Evolutionary conservation across 2,888 invertebrate species (phyloP), one percentile per base, ranked within the genome.

Genomic region (Suillia variegata): DNA sequence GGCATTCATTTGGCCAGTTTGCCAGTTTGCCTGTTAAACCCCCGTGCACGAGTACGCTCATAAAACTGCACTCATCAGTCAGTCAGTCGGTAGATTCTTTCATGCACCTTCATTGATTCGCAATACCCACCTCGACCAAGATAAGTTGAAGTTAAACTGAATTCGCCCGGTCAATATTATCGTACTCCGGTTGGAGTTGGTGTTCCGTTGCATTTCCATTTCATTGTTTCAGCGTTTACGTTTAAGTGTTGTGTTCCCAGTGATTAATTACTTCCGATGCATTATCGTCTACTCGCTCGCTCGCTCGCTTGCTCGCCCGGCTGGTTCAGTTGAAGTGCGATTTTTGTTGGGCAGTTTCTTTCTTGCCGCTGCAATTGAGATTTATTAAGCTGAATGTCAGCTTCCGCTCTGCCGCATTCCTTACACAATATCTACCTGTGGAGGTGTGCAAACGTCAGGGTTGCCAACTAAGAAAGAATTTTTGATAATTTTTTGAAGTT

Each of bases 191-290:
- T 26, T 17, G 20, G n/a, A n/a, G n/a, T n/a, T n/a, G n/a, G n/a
- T n/a, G n/a, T n/a, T n/a, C n/a, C n/a, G n/a, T n/a, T 42, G 55
- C 47, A 15, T 15, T 47, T 26, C 26, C 47, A 48, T 48, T 55
- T 55, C 55, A 55, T 33, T 55, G 55, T 47, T 31, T 2, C 47
- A 31, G 5, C 55, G 18, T 20, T 17, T 1, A 48, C 33, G 33
- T 12, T 31, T 12, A 31, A 31, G 12, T 31, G n/a, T 15, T 45
- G 45, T 55, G 47, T 33, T 18, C 47, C 48, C 33, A 31, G 48
- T 55, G 48, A 55, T 55, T 47, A 48, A 55, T 55, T 55, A 21
- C 55, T 47, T 55, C 55, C 55, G 55, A 31, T 15, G 48, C 55
- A 33, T 48, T 33, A 33, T 26, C 48, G 8, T 31, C 12, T 38